phyloP scores from a whole-genome alignment of 1,140 invertebrate genomes.

The Caerostris darwini region DNA sequence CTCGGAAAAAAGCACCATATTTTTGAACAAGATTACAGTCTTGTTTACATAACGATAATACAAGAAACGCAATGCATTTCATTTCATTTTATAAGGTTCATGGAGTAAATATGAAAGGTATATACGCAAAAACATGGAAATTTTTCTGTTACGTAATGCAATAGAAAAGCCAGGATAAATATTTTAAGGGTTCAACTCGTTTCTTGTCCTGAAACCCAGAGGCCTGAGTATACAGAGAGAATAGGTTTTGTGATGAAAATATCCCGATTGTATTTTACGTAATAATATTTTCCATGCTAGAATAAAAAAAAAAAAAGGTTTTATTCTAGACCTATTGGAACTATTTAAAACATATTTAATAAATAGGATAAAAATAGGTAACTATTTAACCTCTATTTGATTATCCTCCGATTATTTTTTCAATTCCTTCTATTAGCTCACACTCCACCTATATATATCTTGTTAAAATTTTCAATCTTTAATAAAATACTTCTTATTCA shows the following conservation, averaged over 20 bases:
- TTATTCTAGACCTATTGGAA: not conserved
- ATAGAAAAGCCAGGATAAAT: not conserved
- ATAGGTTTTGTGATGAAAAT: not conserved
- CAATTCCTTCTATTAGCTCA: no score
- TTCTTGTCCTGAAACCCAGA: not conserved
- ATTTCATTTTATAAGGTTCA: conserved; percentile 41
- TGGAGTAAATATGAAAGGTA: not conserved
- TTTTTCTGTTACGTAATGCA: not conserved
- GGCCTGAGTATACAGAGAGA: not conserved
- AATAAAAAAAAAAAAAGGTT: not conserved
- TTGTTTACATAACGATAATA: not conserved
- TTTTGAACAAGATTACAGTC: conserved; percentile 45
- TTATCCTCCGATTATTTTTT: not conserved
- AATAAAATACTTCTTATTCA: no score
- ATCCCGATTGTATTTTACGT: not conserved
- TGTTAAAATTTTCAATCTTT: no score
- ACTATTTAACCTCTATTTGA: no score
- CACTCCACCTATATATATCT: no score
- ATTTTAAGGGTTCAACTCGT: conserved; percentile 26
- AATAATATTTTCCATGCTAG: not conserved
- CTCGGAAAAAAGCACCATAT: not conserved
- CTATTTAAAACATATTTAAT: not conserved
- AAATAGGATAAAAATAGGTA: not conserved
- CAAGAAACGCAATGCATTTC: conserved; percentile 18
- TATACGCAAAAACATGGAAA: not conserved